A percentile compares a stretch with the other conserved stretches of the same genome.
Conservation (phyloP, 2,797 vertebrate species). For the Micromesistius poutassou region DNA sequence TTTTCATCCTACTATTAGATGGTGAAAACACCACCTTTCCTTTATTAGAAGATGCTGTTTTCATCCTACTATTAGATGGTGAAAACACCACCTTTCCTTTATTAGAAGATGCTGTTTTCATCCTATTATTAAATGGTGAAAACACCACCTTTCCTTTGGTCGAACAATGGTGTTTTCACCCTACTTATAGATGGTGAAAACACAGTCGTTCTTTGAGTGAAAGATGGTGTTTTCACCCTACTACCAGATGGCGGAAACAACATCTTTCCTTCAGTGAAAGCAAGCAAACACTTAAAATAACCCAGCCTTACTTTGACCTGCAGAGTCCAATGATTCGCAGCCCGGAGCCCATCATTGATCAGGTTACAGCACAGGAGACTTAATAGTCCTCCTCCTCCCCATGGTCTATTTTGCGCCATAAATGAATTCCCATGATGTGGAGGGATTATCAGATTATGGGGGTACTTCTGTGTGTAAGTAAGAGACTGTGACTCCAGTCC, state of each 20-base stretch:
- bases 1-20: not conserved
- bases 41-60: no score
- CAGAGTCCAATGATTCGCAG: not conserved
- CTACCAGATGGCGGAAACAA: no score
- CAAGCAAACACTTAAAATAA: not conserved
- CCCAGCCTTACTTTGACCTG: no score
- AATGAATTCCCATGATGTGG: not conserved
- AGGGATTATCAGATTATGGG: not conserved
- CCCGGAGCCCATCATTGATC: not conserved
- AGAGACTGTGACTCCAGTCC: conserved; percentile 2
- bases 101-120: not conserved
- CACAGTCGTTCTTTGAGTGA: no score
- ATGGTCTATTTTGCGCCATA: not conserved
- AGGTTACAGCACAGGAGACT: not conserved
- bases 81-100: no score
- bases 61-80: no score
- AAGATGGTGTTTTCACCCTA: no score
- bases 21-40: not conserved
- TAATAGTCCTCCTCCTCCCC: not conserved
- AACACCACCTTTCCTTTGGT: not conserved
- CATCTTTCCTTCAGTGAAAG: no score
- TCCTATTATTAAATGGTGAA: not conserved
- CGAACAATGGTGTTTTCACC: no score
- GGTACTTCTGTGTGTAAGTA: not conserved
- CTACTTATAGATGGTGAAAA: no score